Evolutionary conservation across 2,888 invertebrate genomes (phyloP).

Genomic region (Erebia epiphron): DNA sequence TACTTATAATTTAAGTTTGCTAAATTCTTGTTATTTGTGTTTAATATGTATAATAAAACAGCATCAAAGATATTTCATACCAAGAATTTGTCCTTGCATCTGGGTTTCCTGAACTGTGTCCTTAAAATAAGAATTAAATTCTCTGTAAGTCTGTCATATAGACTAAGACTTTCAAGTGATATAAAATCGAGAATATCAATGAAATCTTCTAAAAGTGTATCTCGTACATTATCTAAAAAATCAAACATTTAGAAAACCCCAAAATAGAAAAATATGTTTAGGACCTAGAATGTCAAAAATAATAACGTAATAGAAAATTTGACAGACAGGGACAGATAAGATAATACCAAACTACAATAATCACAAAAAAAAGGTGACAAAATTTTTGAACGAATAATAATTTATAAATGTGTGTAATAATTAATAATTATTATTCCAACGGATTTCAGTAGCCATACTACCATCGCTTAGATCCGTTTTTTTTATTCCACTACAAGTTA

Average conservation of each 20-base stretch:
- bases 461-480: too few species aligned
- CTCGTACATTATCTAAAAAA: slow-evolving; percentile 58
- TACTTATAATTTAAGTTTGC: not conserved
- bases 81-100: slow-evolving; percentile 61
- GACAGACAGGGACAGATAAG: not conserved
- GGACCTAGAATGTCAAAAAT: not conserved
- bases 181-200: slow-evolving; percentile 62
- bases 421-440: too few species aligned
- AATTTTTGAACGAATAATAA: too few species aligned
- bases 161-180: slow-evolving; percentile 56
- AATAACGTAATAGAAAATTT: not conserved
- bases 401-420: too few species aligned
- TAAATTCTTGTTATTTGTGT: not conserved
- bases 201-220: slow-evolving; percentile 59
- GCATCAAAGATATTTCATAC: slow-evolving; percentile 51
- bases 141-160: slow-evolving; percentile 69
- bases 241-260: slow-evolving; percentile 53
- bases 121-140: slow-evolving; percentile 62
- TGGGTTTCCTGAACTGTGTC: slow-evolving; percentile 56
- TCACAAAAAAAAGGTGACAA: not conserved
- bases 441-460: too few species aligned
- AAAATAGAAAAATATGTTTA: not conserved
- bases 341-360: too few species aligned
- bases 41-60: too few species aligned
- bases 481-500: too few species aligned